Conservation (phyloP, 2,797 vertebrate genomes). For the Vireo griseus region DNA sequence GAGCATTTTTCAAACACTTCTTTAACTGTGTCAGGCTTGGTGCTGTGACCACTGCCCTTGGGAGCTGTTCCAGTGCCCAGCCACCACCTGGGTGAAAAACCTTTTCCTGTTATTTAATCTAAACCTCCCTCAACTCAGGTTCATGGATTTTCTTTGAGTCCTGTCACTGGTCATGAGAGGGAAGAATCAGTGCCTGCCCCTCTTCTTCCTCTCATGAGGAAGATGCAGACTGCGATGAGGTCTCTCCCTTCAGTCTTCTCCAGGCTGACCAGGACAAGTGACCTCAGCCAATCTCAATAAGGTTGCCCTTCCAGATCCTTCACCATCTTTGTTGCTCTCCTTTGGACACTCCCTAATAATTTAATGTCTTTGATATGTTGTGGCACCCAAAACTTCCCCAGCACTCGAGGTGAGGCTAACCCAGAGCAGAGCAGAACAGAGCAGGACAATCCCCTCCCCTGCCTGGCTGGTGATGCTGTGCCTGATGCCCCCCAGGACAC, state of each 20-base stretch:
- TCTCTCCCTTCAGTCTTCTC: neutral
- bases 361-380: too few species aligned
- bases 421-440: neutral
- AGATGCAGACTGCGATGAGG: accelerated
- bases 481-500: neutral
- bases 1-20: neutral
- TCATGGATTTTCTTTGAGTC: neutral
- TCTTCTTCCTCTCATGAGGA: accelerated
- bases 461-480: accelerated
- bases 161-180: neutral
- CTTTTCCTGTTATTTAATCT: neutral
- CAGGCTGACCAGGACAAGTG: neutral
- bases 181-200: too few species aligned
- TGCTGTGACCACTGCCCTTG: neutral
- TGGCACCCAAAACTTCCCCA: too few species aligned
- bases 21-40: neutral
- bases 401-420: accelerated
- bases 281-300: accelerated
- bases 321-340: accelerated
- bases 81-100: neutral
- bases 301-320: neutral
- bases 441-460: neutral
- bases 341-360: neutral
- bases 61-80: neutral
- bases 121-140: neutral